Percentiles rank a stretch among this genome's conserved stretches.
Evolutionary conservation across 2,113 vertebrate species (phyloP).

Genomic region (Lasiurus borealis): DNA sequence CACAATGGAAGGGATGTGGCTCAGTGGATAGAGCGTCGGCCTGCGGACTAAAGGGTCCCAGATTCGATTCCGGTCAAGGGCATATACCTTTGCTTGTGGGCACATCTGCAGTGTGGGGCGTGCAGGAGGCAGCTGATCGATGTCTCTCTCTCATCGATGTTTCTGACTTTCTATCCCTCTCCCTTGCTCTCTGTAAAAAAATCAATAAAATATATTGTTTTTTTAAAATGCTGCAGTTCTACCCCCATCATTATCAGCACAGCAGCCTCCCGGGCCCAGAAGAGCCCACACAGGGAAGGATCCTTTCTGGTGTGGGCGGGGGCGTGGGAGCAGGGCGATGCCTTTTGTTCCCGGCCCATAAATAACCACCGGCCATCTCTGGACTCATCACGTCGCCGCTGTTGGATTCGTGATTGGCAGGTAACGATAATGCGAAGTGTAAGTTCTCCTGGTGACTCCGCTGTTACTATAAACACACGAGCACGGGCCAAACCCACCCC

Average conservation of each 20-base stretch:
- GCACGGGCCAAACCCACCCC: background rate
- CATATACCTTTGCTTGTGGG: too few relatives aligned
- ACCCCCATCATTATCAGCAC: background rate
- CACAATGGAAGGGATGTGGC: too few relatives aligned
- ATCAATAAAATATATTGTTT: too few relatives aligned
- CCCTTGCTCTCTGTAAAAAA: too few relatives aligned
- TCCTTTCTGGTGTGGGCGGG: background rate
- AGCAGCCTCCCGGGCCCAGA: background rate
- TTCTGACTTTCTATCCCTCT: too few relatives aligned
- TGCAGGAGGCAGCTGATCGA: too few relatives aligned
- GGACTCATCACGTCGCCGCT: background rate
- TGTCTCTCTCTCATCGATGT: too few relatives aligned
- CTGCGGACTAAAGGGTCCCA: too few relatives aligned
- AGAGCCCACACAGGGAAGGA: background rate
- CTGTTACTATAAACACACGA: background rate
- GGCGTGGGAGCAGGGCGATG: background rate
- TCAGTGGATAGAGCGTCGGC: too few relatives aligned
- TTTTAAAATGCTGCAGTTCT: background rate
- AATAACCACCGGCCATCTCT: background rate
- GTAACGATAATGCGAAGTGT: background rate
- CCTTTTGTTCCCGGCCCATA: background rate
- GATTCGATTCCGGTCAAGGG: too few relatives aligned
- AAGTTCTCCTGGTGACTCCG: background rate
- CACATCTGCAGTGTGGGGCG: too few relatives aligned
- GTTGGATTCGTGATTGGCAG: background rate